Evolutionary conservation across 1,140 invertebrate genomes (phyloP).

Genomic region (Drosophila tristis): DNA sequence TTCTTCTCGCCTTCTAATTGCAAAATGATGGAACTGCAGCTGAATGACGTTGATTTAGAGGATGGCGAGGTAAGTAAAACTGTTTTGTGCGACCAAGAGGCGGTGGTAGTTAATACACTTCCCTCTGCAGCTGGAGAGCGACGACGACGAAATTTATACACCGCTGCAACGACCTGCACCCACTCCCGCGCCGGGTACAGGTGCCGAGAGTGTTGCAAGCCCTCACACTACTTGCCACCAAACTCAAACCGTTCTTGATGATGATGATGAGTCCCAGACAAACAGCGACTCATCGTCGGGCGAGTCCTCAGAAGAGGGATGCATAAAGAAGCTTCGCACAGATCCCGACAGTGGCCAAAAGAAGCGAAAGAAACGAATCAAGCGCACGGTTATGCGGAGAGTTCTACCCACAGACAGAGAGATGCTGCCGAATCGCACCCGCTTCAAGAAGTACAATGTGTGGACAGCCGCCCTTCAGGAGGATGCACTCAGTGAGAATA

Average conservation of each 20-base stretch:
- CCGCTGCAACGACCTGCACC: constrained; percentile 84
- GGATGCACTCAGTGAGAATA: constrained; percentile 87
- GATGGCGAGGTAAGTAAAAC: constrained; percentile 82
- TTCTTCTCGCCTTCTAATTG: constrained; percentile 25
- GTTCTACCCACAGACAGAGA: constrained; percentile 84
- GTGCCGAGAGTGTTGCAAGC: constrained; percentile 42
- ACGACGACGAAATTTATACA: constrained; percentile 82
- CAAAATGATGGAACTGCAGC: constrained; percentile 75
- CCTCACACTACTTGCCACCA: constrained; percentile 64
- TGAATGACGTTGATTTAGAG: constrained; percentile 78
- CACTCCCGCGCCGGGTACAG: constrained; percentile 11
- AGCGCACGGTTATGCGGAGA: constrained; percentile 84
- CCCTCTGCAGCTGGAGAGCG: constrained; percentile 59
- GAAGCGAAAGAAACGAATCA: constrained; percentile 75
- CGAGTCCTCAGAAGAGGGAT: constrained; percentile 73
- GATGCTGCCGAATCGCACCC: constrained; percentile 47
- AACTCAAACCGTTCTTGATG: constrained; percentile 48
- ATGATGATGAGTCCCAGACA: constrained; percentile 65
- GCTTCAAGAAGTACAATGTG: constrained; percentile 87
- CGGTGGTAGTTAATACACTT: background rate
- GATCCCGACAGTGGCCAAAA: constrained; percentile 59
- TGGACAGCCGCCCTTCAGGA: constrained; percentile 87
- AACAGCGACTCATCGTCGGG: constrained; percentile 67
- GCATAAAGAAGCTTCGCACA: constrained; percentile 74
- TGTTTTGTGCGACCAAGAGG: background rate